Evolutionary conservation across 1,140 invertebrate species (phyloP).

Genomic region (Rhysida immarginata): DNA sequence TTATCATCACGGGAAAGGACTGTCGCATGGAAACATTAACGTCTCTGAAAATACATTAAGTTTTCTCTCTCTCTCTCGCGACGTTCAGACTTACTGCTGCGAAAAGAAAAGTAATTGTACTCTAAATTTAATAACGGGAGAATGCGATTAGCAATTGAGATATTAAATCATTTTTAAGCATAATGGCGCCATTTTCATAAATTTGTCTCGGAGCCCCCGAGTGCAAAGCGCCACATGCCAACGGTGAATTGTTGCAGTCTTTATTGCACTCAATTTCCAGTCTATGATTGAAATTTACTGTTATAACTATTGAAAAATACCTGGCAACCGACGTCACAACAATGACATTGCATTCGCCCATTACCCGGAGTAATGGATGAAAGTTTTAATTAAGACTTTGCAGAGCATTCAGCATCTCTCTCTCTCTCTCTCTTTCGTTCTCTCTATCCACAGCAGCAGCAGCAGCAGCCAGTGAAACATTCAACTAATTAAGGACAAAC

Average conservation of each 20-base stretch:
- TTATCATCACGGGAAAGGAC: no score
- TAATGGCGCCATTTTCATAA: constrained; percentile 4
- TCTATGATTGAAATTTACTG: constrained; percentile 4
- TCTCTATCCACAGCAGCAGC: no score
- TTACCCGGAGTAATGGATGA: background rate
- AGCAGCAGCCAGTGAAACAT: background rate
- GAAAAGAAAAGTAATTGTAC: constrained; percentile 4
- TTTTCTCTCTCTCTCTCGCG: no score
- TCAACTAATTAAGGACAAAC: constrained; percentile 1
- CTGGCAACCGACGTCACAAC: background rate
- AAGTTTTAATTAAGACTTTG: constrained; percentile 3
- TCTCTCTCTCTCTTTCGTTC: no score
- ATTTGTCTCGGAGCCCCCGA: background rate
- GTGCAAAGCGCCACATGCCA: no score
- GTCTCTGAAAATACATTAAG: no score
- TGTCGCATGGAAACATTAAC: no score
- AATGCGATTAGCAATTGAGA: background rate
- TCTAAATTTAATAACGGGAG: constrained; percentile 1
- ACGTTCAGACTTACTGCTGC: no score
- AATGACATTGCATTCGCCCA: background rate
- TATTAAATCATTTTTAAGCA: background rate
- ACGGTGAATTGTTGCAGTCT: background rate
- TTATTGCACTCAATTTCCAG: background rate
- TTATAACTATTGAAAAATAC: constrained; percentile 4
- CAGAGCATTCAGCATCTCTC: background rate